Percentiles rank a stretch among this genome's conserved stretches.
Evolutionary conservation across 1,140 invertebrate species (phyloP).

Genomic region (Globodera ellingtonae): DNA sequence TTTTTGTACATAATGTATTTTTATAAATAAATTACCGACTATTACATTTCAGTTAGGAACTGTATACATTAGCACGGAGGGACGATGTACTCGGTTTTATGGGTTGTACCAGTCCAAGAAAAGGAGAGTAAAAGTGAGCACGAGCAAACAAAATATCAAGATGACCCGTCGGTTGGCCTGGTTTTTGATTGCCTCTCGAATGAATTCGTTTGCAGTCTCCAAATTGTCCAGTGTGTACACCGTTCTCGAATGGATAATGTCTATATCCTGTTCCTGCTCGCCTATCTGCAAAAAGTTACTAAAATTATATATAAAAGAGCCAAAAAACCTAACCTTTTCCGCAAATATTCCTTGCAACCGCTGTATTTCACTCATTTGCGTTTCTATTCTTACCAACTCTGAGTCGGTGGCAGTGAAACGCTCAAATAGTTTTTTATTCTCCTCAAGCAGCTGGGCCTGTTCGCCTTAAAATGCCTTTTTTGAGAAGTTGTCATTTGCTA

Average conservation of each 20-base stretch:
- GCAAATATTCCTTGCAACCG: conserved; percentile 94
- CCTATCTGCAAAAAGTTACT: conserved; percentile 42
- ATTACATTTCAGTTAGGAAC: not conserved
- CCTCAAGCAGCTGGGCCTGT: conserved; percentile 47
- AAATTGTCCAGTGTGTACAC: conserved; percentile 91
- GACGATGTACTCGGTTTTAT: conserved; percentile 67
- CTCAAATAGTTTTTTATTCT: conserved; percentile 54
- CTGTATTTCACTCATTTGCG: conserved; percentile 90
- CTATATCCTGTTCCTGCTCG: conserved; percentile 82
- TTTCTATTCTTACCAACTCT: conserved; percentile 70
- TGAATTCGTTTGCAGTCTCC: conserved; percentile 92
- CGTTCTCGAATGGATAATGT: conserved; percentile 81
- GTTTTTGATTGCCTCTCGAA: conserved; percentile 82
- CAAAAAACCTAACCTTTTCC: conserved; percentile 80
- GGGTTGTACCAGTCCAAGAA: conserved; percentile 99
- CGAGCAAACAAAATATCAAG: conserved; percentile 89
- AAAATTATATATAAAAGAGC: not conserved
- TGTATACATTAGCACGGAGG: not conserved
- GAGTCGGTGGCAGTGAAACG: conserved; percentile 46
- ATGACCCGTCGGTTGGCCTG: conserved; percentile 90
- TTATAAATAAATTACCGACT: too few relatives aligned
- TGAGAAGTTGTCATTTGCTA: not conserved
- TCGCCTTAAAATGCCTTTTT: conserved; percentile 20
- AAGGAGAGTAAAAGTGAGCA: conserved; percentile 90
- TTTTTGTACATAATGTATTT: too few relatives aligned